Conservation (phyloP, 2,797 vertebrate genomes). For the Spatula versicolor region DNA sequence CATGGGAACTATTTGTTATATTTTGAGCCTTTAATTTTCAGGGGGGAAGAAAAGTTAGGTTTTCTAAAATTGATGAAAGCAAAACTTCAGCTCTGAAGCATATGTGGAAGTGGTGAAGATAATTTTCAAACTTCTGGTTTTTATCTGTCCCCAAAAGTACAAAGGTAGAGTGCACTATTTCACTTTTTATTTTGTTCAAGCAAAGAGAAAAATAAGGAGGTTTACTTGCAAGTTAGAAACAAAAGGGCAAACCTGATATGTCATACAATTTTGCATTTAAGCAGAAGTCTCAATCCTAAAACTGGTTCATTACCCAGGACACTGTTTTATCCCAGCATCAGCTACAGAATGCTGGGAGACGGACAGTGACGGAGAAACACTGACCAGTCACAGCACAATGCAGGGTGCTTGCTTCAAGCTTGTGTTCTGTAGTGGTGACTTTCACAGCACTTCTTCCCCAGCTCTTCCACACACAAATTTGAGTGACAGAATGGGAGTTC, state of each 20-base stretch:
- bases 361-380: not conserved
- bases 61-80: not conserved
- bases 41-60: not conserved
- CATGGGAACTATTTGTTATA: not conserved
- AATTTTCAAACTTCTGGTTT: not conserved
- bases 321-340: not conserved
- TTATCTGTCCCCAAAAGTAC: not conserved
- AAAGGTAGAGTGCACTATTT: not conserved
- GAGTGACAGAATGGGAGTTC: not conserved
- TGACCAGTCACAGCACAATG: not conserved
- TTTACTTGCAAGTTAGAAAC: not conserved
- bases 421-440: not conserved
- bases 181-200: not conserved
- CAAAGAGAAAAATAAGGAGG: not conserved
- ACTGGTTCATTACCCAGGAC: not conserved
- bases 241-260: not conserved
- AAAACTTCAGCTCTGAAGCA: not conserved
- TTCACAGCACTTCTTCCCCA: not conserved
- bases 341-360: not conserved
- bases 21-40: not conserved
- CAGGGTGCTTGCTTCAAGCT: not conserved
- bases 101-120: not conserved
- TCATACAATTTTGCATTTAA: not conserved
- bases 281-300: not conserved
- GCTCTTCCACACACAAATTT: not conserved